Evolutionary conservation across 1,140 invertebrate species (phyloP).

Genomic region (Ooceraea biroi): DNA sequence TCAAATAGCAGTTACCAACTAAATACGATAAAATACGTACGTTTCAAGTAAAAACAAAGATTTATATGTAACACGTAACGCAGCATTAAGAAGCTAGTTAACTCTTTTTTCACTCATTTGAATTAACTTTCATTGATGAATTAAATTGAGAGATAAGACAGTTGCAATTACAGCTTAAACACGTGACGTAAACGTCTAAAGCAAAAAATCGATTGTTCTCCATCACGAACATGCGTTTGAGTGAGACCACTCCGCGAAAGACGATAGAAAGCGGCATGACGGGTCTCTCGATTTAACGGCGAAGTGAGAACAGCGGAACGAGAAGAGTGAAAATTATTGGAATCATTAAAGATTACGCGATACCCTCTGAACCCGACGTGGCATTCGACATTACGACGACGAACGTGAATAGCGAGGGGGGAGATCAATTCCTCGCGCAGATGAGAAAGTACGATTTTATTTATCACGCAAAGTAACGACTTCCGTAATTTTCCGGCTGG

Average conservation of each 20-base stretch:
- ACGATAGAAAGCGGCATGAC: conserved; percentile 33
- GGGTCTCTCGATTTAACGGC: conserved; percentile 16
- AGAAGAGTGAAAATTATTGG: conserved; percentile 77
- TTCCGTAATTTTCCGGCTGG: conserved; percentile 54
- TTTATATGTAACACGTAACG: too few species aligned
- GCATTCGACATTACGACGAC: conserved; percentile 69
- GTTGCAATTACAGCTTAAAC: neutral
- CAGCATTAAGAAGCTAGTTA: too few species aligned
- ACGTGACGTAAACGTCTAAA: neutral
- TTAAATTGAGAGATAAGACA: too few species aligned
- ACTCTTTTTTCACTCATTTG: neutral
- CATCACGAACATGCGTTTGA: neutral
- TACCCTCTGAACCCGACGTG: conserved; percentile 75
- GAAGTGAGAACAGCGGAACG: conserved; percentile 52
- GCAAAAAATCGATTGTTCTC: neutral
- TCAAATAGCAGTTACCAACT: too few species aligned
- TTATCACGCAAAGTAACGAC: conserved; percentile 75
- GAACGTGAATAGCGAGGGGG: conserved; percentile 56
- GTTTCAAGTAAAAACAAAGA: too few species aligned
- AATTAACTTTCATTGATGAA: neutral
- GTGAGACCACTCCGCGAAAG: conserved; percentile 14
- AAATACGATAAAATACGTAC: too few species aligned
- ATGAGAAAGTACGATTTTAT: conserved; percentile 78
- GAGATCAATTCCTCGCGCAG: conserved; percentile 73
- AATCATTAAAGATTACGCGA: conserved; percentile 77